Base-by-base conservation (phyloP, 53 echinoderm and acorn worm genomes). In the Mesocentrotus franciscanus region DNA sequence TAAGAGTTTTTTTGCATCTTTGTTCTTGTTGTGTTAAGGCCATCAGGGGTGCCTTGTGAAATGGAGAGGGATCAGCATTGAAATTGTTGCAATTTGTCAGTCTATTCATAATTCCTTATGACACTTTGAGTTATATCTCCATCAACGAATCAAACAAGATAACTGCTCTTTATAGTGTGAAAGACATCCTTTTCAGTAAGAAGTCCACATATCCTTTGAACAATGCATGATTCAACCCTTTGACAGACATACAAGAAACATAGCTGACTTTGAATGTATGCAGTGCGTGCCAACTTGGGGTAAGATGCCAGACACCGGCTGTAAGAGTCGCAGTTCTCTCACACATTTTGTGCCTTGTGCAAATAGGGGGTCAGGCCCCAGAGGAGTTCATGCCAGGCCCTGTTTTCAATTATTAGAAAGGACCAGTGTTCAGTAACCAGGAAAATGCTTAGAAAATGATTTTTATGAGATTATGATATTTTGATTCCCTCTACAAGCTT, bases 281-380 rank as follows among this genome's bases (percentile, higher is more conserved):
- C 39, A 81, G 76, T 81, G 81, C 81, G 42, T 81, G 81, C 42
- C 81, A 22, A 81, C 18, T 22, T 6, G 39, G 81, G 42, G 42
- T 42, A 81, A 76, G 42, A 42, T 81, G 36, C 22, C 78, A 78
- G 78, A 78, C 78, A 78, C 30, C 30, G 32, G 89, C 56, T 26
- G 56, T 33, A 17, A 29, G 58, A 27, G 26, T 10, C 58, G 59
- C 57, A n/a, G 89, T 29, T 89, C 89, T 57, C 59, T 90, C 60
- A 60, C 90, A 90, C 90, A 59, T 61, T 90, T 90, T 32, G 60
- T 90, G 90, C 90, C 90, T 90, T 60, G 90, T 90, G 90, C 60
- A 90, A 90, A 90, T 90, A 90, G 90, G 30, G 90, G 90, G 90
- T 90, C 90, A 90, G 60, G 90, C 60, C 90, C 90, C 90, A 29